A percentile compares a stretch with the other conserved stretches of the same genome.
Conservation (phyloP, 2,888 invertebrate genomes). For the Drosophila flavopinicola region DNA sequence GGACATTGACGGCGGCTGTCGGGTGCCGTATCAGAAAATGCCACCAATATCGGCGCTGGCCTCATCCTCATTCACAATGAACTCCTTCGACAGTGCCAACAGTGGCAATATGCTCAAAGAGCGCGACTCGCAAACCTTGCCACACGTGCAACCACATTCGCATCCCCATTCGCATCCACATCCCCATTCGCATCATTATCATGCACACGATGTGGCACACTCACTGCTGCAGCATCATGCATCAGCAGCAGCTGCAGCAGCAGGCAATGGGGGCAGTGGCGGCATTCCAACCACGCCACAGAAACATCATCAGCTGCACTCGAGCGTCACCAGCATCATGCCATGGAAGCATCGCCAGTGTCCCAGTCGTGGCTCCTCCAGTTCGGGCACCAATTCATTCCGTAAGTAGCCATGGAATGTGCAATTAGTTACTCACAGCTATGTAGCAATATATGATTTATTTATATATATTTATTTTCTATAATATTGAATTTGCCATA, state of each 20-base stretch:
- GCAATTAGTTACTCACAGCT: neutral
- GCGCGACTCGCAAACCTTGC: slow-evolving; percentile 67
- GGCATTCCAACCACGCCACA: slow-evolving; percentile 71
- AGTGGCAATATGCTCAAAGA: slow-evolving; percentile 78
- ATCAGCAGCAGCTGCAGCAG: slow-evolving; percentile 21
- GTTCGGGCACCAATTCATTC: slow-evolving; percentile 84
- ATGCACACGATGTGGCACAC: slow-evolving; percentile 59
- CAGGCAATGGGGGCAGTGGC: slow-evolving; percentile 9
- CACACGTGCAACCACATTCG: slow-evolving; percentile 27
- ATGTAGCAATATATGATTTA: no score
- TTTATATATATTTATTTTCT: no score
- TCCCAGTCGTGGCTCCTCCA: slow-evolving; percentile 84
- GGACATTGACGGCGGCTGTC: slow-evolving; percentile 74
- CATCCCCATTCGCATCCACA: slow-evolving; percentile 27
- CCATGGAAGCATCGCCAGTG: slow-evolving; percentile 85
- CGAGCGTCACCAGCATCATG: slow-evolving; percentile 83
- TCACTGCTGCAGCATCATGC: slow-evolving; percentile 55
- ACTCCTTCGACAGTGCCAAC: slow-evolving; percentile 77
- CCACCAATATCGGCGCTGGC: slow-evolving; percentile 54
- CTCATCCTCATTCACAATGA: slow-evolving; percentile 75
- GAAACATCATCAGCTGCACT: slow-evolving; percentile 80
- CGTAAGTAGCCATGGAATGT: slow-evolving; percentile 77
- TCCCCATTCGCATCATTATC: slow-evolving; percentile 68
- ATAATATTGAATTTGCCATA: no score
- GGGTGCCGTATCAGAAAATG: slow-evolving; percentile 82